Conservation (phyloP, 2,888 invertebrate species). For the Dimorphilus gyrociliatus region DNA sequence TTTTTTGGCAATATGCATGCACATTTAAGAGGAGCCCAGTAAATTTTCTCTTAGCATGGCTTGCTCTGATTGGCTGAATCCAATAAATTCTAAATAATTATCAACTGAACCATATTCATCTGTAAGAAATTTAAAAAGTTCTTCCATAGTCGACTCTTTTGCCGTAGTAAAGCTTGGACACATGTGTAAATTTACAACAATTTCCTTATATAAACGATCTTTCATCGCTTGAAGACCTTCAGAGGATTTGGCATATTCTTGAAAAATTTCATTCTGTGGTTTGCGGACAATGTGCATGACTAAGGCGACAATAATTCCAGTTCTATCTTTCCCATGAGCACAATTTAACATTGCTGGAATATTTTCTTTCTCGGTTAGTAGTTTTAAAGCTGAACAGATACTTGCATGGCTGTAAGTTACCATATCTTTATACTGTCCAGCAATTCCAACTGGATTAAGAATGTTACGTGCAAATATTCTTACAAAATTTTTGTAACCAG, state of each 20-base stretch:
- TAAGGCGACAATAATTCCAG: slow-evolving; percentile 23
- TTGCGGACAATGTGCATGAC: slow-evolving; percentile 18
- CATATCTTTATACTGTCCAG: slow-evolving; percentile 19
- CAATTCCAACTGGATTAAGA: slow-evolving; percentile 13
- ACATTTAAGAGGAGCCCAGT: too few relatives aligned
- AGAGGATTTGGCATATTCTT: slow-evolving; percentile 20
- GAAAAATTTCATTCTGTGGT: slow-evolving; percentile 15
- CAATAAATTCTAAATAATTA: slow-evolving; percentile 18
- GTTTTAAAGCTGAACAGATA: slow-evolving; percentile 23
- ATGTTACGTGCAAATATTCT: slow-evolving; percentile 13
- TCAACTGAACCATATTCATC: slow-evolving; percentile 18
- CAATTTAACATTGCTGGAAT: slow-evolving; percentile 25
- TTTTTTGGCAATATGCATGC: too few relatives aligned
- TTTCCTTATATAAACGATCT: slow-evolving; percentile 12
- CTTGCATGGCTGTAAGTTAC: slow-evolving; percentile 15
- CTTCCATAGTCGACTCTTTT: slow-evolving; percentile 13
- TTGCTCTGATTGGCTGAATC: slow-evolving; percentile 18
- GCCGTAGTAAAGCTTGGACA: slow-evolving; percentile 14
- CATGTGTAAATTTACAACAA: slow-evolving; percentile 15
- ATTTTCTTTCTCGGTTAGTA: slow-evolving; percentile 16
- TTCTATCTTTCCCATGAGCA: slow-evolving; percentile 28
- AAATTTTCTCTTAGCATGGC: slow-evolving; percentile 13
- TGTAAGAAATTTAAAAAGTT: too few relatives aligned
- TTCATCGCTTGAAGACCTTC: slow-evolving; percentile 11
- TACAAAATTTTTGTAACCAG: slow-evolving; percentile 14